phyloP scores from a whole-genome alignment of 2,888 invertebrate genomes.

The Brachyopa scutellaris region DNA sequence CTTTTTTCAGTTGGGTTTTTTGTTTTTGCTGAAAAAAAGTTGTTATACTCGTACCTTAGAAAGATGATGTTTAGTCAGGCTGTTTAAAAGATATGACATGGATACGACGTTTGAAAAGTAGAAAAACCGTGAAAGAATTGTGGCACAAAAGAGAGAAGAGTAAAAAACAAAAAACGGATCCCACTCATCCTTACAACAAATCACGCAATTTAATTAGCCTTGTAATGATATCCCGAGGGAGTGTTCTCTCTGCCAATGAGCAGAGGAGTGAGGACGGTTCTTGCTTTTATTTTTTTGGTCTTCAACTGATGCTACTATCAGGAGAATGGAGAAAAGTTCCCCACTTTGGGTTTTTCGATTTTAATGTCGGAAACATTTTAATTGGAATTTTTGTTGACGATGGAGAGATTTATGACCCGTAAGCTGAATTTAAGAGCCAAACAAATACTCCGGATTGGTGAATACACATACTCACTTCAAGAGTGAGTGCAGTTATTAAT shows the following conservation, averaged over 20 bases:
- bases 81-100: slow-evolving; percentile 48
- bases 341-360: slow-evolving; percentile 31
- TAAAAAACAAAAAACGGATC: slow-evolving; percentile 1
- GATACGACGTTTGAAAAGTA: slow-evolving; percentile 48
- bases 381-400: slow-evolving; percentile 60
- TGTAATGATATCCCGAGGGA: slow-evolving; percentile 66
- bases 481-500: slow-evolving; percentile 39
- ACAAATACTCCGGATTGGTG: slow-evolving; percentile 56
- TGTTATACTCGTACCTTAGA: not conserved
- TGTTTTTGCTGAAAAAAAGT: not conserved
- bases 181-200: slow-evolving; percentile 51
- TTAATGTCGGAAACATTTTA: slow-evolving; percentile 59
- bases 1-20: not conserved
- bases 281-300: not conserved
- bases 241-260: slow-evolving; percentile 4
- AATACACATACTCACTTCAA: slow-evolving; percentile 29
- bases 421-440: slow-evolving; percentile 67
- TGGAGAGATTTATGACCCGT: slow-evolving; percentile 65
- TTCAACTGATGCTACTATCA: slow-evolving; percentile 37
- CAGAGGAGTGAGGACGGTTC: not conserved
- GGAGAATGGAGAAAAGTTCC: slow-evolving; percentile 19
- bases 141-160: not conserved
- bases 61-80: slow-evolving; percentile 52
- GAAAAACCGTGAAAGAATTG: not conserved
- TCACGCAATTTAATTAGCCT: slow-evolving; percentile 70